Evolutionary conservation across 2,113 vertebrate genomes (phyloP), one percentile per base, ranked within the genome.

Genomic region (Fulica atra): DNA sequence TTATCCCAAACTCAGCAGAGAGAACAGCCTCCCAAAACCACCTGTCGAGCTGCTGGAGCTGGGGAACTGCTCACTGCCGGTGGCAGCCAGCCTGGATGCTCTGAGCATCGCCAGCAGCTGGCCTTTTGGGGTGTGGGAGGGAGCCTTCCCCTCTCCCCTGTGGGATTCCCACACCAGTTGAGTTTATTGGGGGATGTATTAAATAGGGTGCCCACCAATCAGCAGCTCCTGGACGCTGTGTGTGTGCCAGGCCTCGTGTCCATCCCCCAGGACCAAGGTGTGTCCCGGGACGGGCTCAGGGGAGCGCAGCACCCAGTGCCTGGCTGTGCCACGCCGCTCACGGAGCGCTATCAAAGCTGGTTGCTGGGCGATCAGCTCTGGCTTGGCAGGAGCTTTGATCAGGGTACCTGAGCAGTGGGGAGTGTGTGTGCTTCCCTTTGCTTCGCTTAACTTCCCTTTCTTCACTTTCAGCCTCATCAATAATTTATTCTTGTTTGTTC

Each of bases 401-500:
- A 14, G 1, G 78, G 20, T 66, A 61, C 54, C 89, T 94, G 81
- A 65, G 91, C 87, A 65, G 73, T 20, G 84, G 94, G 91, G 81
- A 92, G 48, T 4, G 73, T 3, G 78, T 3, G 26, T 60, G 78
- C 38, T 69, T 97, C 93, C 84, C 89, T 96, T 94, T 94, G 93
- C 93, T 89, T 95, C 70, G 2, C 18, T 87, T 94, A 95, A 95
- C 87, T 91, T 91, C n/a, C 81, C 89, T 69, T 82, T 95, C 92
- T 94, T 95, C 92, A 12, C 95, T 96, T 97, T 95, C 93, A 96
- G 94, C 95, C 93, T 91, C 74, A 72, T 85, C 36, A 94, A 93
- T 93, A 73, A 96, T 96, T 89, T 88, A 94, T 95, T 77, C 96
- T 64, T 95, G 89, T 96, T 96, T 97, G 89, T 95, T 96, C 94